Conservation (phyloP, 2,113 vertebrate genomes). For the Nycticryphes semicollaris region DNA sequence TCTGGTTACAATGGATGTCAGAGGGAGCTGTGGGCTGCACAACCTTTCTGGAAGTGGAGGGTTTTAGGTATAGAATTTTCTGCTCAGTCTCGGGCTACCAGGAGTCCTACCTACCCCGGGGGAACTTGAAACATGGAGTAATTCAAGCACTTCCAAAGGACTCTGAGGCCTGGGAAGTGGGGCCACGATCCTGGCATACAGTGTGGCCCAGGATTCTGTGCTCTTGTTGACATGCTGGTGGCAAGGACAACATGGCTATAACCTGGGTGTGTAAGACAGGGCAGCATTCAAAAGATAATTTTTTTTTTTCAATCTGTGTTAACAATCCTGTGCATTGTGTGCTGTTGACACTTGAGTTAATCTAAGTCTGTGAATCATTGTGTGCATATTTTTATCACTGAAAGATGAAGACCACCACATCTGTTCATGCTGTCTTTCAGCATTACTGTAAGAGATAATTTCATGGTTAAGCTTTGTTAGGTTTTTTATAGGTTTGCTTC, state of each 20-base stretch:
- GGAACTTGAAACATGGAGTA: not conserved
- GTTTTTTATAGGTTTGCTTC: not conserved
- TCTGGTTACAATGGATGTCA: not conserved
- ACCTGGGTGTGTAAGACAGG: not conserved
- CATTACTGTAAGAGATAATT: not conserved
- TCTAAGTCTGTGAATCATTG: not conserved
- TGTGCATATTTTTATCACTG: not conserved
- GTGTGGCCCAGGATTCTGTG: not conserved
- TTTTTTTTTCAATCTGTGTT: not conserved
- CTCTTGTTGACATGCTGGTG: not conserved
- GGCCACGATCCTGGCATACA: not conserved
- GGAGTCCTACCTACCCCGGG: rapidly evolving
- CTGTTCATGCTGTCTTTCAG: not conserved
- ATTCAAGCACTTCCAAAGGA: not conserved
- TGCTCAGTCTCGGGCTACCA: not conserved
- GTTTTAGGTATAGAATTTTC: not conserved
- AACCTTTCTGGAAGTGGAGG: not conserved
- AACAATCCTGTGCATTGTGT: not conserved
- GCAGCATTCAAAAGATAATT: not conserved
- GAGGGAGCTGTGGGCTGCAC: not conserved
- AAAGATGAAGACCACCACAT: not conserved
- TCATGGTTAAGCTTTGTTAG: not conserved
- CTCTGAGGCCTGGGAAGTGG: not conserved
- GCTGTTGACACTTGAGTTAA: not conserved
- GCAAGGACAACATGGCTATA: not conserved